phyloP scores from a whole-genome alignment of 1,140 invertebrate genomes.

The Saccostrea echinata region DNA sequence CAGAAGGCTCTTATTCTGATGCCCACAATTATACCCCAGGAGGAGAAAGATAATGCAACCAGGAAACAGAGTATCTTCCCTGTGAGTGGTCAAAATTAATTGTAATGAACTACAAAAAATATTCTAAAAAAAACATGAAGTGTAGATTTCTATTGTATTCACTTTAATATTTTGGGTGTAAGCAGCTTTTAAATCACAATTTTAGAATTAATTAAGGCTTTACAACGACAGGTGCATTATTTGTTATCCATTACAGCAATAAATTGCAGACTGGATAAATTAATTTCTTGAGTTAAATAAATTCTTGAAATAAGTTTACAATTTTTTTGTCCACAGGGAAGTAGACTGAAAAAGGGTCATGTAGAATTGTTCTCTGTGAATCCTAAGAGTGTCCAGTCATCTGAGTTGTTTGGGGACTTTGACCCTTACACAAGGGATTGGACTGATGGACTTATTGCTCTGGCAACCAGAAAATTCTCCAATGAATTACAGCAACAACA shows the following conservation, averaged over 20 bases:
- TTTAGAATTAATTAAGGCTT: too few species aligned
- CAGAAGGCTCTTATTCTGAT: slow-evolving; percentile 77
- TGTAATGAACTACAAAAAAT: too few species aligned
- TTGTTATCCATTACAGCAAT: background rate
- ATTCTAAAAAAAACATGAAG: too few species aligned
- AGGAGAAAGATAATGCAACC: slow-evolving; percentile 51
- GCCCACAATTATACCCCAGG: slow-evolving; percentile 71
- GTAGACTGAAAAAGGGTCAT: slow-evolving; percentile 74
- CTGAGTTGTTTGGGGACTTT: slow-evolving; percentile 91
- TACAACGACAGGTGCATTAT: too few species aligned
- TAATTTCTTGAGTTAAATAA: background rate
- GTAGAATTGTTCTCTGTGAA: slow-evolving; percentile 87
- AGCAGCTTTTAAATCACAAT: too few species aligned
- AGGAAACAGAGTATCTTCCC: slow-evolving; percentile 56
- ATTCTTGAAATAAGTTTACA: background rate
- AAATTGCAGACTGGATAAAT: too few species aligned
- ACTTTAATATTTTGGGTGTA: too few species aligned
- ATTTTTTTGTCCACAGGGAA: slow-evolving; percentile 58
- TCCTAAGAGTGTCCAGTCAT: slow-evolving; percentile 89
- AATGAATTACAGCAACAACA: slow-evolving; percentile 64
- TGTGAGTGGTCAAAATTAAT: background rate
- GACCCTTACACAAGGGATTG: slow-evolving; percentile 90
- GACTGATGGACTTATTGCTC: slow-evolving; percentile 85
- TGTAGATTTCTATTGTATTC: too few species aligned
- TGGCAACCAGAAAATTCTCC: slow-evolving; percentile 73